phyloP scores from a whole-genome alignment of 2,797 vertebrate species.

The Halcyon badia region DNA sequence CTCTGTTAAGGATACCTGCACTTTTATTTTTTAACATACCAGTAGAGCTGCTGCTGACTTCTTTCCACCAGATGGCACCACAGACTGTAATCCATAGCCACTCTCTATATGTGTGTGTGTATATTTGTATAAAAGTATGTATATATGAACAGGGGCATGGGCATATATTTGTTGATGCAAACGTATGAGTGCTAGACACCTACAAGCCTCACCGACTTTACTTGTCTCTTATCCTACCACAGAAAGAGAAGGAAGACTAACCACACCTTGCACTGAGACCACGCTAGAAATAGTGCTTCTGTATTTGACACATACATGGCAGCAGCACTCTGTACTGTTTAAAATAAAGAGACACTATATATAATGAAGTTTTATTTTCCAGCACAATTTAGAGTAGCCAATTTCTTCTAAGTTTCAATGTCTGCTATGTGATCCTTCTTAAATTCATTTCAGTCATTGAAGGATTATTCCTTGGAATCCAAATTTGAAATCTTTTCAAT shows the following conservation, averaged over 20 bases:
- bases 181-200: not conserved
- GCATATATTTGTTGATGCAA: not conserved
- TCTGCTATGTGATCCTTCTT: not conserved
- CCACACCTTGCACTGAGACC: not conserved
- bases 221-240: not conserved
- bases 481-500: not conserved
- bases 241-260: not conserved
- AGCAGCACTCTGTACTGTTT: not conserved
- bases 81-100: slow-evolving; percentile 69
- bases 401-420: not conserved
- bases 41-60: slow-evolving; percentile 38
- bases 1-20: not conserved
- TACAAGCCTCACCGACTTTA: not conserved
- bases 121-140: not conserved
- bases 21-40: not conserved
- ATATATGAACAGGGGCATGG: not conserved
- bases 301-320: not conserved
- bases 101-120: not conserved
- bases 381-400: not conserved
- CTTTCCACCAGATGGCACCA: slow-evolving; percentile 82
- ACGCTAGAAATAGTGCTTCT: not conserved
- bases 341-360: not conserved
- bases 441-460: not conserved
- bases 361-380: not conserved
- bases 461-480: not conserved